Percentiles rank a stretch among this genome's conserved stretches.
Evolutionary conservation across 2,113 vertebrate species (phyloP).

Genomic region (Sclerurus mexicanus): DNA sequence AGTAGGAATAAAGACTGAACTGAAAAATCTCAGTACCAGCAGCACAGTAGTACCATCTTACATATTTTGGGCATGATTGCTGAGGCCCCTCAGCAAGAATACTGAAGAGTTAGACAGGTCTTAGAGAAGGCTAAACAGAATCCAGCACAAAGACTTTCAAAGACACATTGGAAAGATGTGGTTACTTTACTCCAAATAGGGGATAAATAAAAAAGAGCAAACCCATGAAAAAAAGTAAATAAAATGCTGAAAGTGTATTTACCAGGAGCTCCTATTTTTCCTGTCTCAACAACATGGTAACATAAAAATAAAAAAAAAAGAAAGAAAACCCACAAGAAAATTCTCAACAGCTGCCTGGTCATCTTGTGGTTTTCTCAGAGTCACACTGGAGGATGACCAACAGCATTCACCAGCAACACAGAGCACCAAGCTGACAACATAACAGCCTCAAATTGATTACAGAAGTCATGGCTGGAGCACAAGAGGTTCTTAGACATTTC

Average conservation of each 20-base stretch:
- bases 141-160: background rate
- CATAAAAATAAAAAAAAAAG: too few species aligned
- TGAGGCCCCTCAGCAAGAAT: background rate
- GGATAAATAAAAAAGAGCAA: rapidly evolving
- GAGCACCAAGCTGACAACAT: rapidly evolving
- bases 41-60: background rate
- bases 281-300: background rate
- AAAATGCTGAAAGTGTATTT: background rate
- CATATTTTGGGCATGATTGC: background rate
- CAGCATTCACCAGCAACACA: background rate
- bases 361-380: background rate
- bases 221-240: background rate
- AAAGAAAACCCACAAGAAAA: background rate
- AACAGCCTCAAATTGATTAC: background rate
- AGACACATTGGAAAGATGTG: background rate
- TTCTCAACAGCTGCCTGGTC: background rate
- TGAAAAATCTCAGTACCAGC: background rate
- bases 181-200: background rate
- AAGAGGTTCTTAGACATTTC: background rate
- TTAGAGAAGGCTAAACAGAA: background rate
- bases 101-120: background rate
- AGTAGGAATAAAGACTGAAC: background rate
- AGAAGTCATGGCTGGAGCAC: background rate
- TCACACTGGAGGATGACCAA: background rate
- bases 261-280: background rate